Conservation (phyloP, 2,797 vertebrate genomes). For the Danio albolineatus region DNA sequence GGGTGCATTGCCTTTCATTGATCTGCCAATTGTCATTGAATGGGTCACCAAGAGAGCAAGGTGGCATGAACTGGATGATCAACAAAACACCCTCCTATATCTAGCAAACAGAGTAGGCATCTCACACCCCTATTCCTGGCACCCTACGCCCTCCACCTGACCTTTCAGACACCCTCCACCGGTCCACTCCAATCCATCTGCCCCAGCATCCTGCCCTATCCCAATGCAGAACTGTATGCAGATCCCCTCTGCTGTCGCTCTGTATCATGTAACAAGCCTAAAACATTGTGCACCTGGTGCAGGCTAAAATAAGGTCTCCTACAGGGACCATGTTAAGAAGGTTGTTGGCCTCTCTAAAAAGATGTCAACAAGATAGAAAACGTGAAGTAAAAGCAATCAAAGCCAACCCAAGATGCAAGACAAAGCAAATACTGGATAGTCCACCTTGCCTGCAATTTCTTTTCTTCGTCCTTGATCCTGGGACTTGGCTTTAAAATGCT, state of each 20-base stretch:
- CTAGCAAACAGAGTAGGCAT: slow-evolving; percentile 76
- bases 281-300: slow-evolving; percentile 80
- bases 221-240: slow-evolving; percentile 37
- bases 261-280: slow-evolving; percentile 76
- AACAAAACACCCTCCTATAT: slow-evolving; percentile 31
- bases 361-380: slow-evolving; percentile 13
- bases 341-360: not conserved
- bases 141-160: slow-evolving; percentile 77
- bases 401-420: not conserved
- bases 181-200: slow-evolving; percentile 58
- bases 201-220: slow-evolving; percentile 54
- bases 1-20: slow-evolving; percentile 67
- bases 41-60: slow-evolving; percentile 38
- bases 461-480: not conserved
- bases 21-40: slow-evolving; percentile 70
- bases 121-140: slow-evolving; percentile 83
- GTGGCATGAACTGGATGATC: slow-evolving; percentile 46
- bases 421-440: not conserved
- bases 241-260: slow-evolving; percentile 53
- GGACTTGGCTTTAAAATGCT: slow-evolving; percentile 10
- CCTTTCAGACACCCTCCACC: slow-evolving; percentile 71
- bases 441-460: not conserved
- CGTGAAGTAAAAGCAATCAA: slow-evolving; percentile 4
- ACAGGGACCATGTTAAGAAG: slow-evolving; percentile 56
- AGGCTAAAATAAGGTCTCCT: slow-evolving; percentile 76